Percentiles rank a stretch among this genome's conserved stretches.
Conservation (phyloP, 30 jellyfish, hydroid and myxozoan species). For the Chrysaora quinquecirrha region DNA sequence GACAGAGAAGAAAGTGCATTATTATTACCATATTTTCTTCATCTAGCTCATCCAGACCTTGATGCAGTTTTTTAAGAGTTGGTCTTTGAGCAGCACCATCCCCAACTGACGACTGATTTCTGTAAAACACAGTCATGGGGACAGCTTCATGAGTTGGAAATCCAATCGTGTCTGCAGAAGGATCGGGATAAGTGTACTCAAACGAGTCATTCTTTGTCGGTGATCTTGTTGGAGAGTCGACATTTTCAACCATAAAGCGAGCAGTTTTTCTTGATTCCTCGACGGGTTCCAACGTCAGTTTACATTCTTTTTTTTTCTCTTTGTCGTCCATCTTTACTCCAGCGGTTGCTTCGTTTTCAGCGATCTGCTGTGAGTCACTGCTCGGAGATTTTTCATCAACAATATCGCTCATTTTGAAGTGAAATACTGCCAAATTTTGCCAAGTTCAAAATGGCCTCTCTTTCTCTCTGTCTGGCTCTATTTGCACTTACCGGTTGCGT, state of each 20-base stretch:
- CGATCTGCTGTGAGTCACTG: not conserved
- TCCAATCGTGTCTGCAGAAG: slow-evolving; percentile 58
- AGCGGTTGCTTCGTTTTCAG: not conserved
- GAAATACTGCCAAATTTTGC: not conserved
- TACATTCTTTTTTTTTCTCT: not conserved
- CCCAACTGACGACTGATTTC: slow-evolving; percentile 73
- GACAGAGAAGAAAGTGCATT: too few relatives aligned
- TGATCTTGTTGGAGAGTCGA: slow-evolving; percentile 59
- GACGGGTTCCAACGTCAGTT: not conserved
- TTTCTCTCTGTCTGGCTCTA: too few relatives aligned
- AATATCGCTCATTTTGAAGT: not conserved
- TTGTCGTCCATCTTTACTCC: not conserved
- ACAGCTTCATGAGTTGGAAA: slow-evolving; percentile 95
- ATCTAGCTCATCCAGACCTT: slow-evolving; percentile 77
- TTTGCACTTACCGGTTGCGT: not conserved
- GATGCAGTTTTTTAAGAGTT: slow-evolving; percentile 79
- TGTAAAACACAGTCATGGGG: slow-evolving; percentile 87
- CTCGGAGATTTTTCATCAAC: not conserved
- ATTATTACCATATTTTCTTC: slow-evolving; percentile 53
- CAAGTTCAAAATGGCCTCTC: too few relatives aligned
- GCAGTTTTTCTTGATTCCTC: slow-evolving; percentile 27
- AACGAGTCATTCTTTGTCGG: not conserved
- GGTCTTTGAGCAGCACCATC: slow-evolving; percentile 82
- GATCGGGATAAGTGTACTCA: slow-evolving; percentile 53
- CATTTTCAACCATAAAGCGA: slow-evolving; percentile 78